Conservation (phyloP, 2,888 invertebrate species). For the Heliconius hortense region DNA sequence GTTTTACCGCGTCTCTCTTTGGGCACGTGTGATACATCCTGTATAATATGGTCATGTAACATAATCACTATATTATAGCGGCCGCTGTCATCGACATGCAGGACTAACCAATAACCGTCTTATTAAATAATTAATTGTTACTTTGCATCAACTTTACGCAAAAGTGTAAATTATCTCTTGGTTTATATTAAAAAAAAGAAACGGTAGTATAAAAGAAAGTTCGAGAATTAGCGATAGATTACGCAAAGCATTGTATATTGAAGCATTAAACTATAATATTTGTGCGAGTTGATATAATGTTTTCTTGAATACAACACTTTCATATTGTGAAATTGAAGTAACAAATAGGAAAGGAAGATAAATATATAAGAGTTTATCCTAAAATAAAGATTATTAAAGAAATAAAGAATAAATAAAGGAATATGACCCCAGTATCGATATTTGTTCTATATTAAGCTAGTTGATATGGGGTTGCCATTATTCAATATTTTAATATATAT, state of each 20-base stretch:
- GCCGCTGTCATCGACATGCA: not conserved
- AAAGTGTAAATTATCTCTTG: no score
- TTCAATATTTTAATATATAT: conserved; percentile 2
- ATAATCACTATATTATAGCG: not conserved
- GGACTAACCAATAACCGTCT: not conserved
- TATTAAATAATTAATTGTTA: not conserved
- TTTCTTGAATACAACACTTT: not conserved
- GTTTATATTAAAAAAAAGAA: not conserved
- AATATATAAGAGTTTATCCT: not conserved
- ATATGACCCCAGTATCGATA: not conserved
- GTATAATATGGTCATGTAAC: conserved; percentile 7
- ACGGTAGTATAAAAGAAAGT: not conserved
- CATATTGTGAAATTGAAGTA: not conserved
- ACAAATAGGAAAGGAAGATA: not conserved
- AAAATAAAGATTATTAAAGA: not conserved
- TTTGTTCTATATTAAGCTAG: conserved; percentile 19
- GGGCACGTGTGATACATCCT: conserved; percentile 37
- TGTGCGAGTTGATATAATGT: not conserved
- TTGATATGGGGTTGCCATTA: conserved; percentile 12
- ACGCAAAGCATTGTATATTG: not conserved
- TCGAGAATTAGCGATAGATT: not conserved
- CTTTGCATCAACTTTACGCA: not conserved
- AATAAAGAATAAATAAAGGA: not conserved
- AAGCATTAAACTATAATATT: conserved; percentile 1
- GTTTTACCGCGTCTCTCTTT: conserved; percentile 29